Base-by-base conservation (phyloP, 2,113 vertebrate species). In the Tupaia tana region DNA sequence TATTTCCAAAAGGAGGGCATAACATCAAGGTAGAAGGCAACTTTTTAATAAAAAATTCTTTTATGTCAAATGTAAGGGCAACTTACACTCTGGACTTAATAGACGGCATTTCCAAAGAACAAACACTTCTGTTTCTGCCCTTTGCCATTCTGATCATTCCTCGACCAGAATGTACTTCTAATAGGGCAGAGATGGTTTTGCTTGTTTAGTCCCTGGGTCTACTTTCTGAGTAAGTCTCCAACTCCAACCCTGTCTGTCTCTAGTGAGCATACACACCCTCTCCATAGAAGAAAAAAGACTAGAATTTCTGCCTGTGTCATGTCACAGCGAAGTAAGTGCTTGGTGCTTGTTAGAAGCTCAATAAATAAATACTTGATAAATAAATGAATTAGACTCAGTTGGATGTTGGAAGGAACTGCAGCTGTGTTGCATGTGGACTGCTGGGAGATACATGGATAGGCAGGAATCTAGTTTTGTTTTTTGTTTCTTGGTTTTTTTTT, bases 341-440 rank as follows among this genome's bases (percentile, higher is more conserved):
- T 81, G 73, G 6, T 13, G 13, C 19, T 8, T 93, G 71, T 71
- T 73, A 92, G 56, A 61, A 84, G 24, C 75, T 70, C 64, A 56
- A 6, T 91, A 96, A 56, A 6, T 91, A 96, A 91, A 66, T 94
- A 71, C 89, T 91, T 94, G 61, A 78, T 87, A 75, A 94, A 58
- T 78, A 79, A 93, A 75, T 11, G 14, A 86, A 73, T 77, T 89
- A 71, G 12, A 20, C 27, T 22, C 54, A 71, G 29, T n/a, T 79
- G 59, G 27, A 16, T 86, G 31, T 9, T 19, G 34, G 61, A 18
- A 59, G 2, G n/a, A 84, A 66, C 10, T 56, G 16, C 24, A 69
- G 19, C 9, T 77, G 16, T 69, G 61, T 69, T 90, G 31, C 64
- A 13, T 84, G 52, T 56, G 27, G 19, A 27, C 9, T 58, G 5